phyloP scores from a whole-genome alignment of 2,888 invertebrate genomes.

The Agrochola lota region DNA sequence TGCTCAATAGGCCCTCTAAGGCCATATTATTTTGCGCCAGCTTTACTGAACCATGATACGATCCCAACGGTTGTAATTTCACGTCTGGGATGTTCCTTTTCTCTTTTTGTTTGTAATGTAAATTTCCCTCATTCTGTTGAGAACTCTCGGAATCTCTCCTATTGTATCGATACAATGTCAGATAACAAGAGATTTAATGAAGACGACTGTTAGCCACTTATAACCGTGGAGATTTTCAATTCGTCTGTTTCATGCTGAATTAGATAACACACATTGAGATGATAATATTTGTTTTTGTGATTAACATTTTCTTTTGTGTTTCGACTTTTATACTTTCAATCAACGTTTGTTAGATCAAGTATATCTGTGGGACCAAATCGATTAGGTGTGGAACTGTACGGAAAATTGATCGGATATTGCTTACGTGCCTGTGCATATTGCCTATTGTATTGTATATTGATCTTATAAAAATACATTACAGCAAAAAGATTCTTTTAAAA shows the following conservation, averaged over 20 bases:
- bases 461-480: neutral
- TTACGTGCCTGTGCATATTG: neutral
- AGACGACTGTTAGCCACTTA: conserved; percentile 75
- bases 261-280: conserved; percentile 72
- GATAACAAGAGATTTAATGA: conserved; percentile 83
- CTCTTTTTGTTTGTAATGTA: conserved; percentile 83
- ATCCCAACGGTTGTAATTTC: conserved; percentile 80
- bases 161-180: conserved; percentile 80
- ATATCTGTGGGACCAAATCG: conserved; percentile 9
- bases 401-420: neutral
- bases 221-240: conserved; percentile 72
- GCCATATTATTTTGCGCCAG: conserved; percentile 75
- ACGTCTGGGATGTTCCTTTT: conserved; percentile 78
- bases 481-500: conserved; percentile 3
- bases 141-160: conserved; percentile 78
- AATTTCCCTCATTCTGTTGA: conserved; percentile 80
- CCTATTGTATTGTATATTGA: neutral
- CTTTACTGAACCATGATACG: conserved; percentile 70
- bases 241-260: conserved; percentile 76
- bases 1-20: conserved; percentile 70
- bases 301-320: conserved; percentile 28
- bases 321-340: conserved; percentile 5
- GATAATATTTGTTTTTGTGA: conserved; percentile 45
- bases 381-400: conserved; percentile 6
- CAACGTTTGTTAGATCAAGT: conserved; percentile 8